Evolutionary conservation across 2,888 invertebrate species (phyloP).

Genomic region (Seira ritae): DNA sequence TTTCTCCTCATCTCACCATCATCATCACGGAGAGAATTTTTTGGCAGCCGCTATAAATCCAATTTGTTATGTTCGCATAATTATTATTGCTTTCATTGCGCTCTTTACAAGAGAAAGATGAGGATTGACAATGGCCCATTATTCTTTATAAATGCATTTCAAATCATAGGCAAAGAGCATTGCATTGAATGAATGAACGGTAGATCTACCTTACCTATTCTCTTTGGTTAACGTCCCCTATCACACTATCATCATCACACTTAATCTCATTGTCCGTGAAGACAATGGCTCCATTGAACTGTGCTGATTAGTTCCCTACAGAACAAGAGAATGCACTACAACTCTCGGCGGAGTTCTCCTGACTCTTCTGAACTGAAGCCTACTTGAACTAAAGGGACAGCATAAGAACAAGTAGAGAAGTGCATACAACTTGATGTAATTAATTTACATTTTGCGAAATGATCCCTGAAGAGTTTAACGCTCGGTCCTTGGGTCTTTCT

Average conservation of each 20-base stretch:
- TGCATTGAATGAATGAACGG: no score
- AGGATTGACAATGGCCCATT: constrained; percentile 5
- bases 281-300: background rate
- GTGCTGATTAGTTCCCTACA: background rate
- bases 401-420: background rate
- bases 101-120: background rate
- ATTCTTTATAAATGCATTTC: background rate
- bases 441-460: constrained; percentile 57
- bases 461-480: constrained; percentile 52
- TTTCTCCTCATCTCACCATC: background rate
- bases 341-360: background rate
- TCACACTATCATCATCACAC: no score
- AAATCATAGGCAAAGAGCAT: background rate
- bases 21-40: background rate
- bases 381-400: no score
- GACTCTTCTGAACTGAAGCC: background rate
- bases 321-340: background rate
- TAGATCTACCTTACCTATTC: no score
- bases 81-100: constrained; percentile 13
- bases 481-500: background rate
- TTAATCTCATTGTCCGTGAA: background rate
- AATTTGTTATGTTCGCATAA: constrained; percentile 21
- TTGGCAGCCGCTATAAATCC: constrained; percentile 11
- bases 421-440: constrained; percentile 35
- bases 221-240: no score